These are phyloP conservation scores for Octonoba sinensis DNA, from an alignment of 2,888 invertebrate species.

Conservation along the genomic window DNA sequence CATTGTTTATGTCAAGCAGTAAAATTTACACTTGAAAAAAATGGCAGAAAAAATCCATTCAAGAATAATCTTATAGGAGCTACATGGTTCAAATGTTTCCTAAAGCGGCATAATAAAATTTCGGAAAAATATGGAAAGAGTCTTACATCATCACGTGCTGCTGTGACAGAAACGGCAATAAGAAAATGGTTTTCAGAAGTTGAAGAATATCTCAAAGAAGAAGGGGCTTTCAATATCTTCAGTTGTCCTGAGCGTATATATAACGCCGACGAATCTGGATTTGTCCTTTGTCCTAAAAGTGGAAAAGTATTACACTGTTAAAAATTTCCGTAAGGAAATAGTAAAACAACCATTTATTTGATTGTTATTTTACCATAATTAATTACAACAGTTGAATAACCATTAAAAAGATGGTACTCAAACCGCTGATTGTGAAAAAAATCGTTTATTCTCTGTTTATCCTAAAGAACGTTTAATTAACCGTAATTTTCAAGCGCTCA, in stretches of 20 bases:
- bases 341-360: too few species aligned
- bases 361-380: too few species aligned
- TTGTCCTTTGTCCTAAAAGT: neutral
- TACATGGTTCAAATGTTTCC: slow-evolving; percentile 1
- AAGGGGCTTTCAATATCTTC: neutral
- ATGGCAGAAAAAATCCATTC: slow-evolving; percentile 1
- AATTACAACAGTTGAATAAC: too few species aligned
- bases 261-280: neutral
- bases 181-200: neutral
- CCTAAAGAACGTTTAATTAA: too few species aligned
- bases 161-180: slow-evolving; percentile 1
- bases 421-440: too few species aligned
- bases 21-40: neutral
- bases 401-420: too few species aligned
- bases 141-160: slow-evolving; percentile 1
- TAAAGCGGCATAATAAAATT: neutral
- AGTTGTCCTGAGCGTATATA: neutral
- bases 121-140: neutral
- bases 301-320: slow-evolving; percentile 1
- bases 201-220: slow-evolving; percentile 1
- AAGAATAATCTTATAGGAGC: neutral
- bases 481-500: too few species aligned
- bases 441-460: too few species aligned
- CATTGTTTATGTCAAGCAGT: neutral
- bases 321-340: too few species aligned